phyloP scores from a whole-genome alignment of 2,113 vertebrate species.

The Lagenorhynchus albirostris region DNA sequence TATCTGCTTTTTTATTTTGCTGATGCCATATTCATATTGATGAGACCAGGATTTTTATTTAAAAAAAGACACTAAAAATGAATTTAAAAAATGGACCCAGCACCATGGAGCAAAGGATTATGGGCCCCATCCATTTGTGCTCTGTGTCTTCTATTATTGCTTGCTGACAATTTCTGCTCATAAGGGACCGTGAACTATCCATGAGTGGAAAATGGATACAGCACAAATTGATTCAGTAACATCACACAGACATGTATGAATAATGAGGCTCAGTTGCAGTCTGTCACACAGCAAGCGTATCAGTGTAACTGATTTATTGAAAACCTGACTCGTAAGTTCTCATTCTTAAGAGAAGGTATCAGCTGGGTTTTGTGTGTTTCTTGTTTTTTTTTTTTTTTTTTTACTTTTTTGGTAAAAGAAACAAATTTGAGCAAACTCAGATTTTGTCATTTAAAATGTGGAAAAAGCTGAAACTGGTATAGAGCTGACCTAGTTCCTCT shows the following conservation, averaged over 20 bases:
- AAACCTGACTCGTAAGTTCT: conserved; percentile 70
- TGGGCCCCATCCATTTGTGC: conserved; percentile 63
- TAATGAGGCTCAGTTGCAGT: conserved; percentile 78
- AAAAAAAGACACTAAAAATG: conserved; percentile 46
- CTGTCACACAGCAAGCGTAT: conserved; percentile 75
- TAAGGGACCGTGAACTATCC: conserved; percentile 74
- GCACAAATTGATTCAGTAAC: conserved; percentile 81
- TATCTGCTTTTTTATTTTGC: conserved; percentile 71
- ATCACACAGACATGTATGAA: conserved; percentile 76
- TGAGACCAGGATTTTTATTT: conserved; percentile 51
- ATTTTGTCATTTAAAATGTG: conserved; percentile 26
- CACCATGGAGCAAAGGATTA: conserved; percentile 64
- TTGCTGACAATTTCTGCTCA: conserved; percentile 77
- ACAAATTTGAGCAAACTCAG: conserved; percentile 7
- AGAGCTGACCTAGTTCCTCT: not conserved
- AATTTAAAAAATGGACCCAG: conserved; percentile 67
- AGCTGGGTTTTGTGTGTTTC: not conserved
- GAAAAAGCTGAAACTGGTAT: conserved; percentile 26
- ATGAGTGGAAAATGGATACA: conserved; percentile 79
- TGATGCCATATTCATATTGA: conserved; percentile 59
- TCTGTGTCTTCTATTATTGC: conserved; percentile 74
- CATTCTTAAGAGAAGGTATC: conserved; percentile 61
- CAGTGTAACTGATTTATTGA: conserved; percentile 73
- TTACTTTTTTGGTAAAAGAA: not conserved
- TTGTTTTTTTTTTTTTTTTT: not conserved